Evolutionary conservation across 1,140 invertebrate genomes (phyloP).

Genomic region (Kradibia gibbosae): DNA sequence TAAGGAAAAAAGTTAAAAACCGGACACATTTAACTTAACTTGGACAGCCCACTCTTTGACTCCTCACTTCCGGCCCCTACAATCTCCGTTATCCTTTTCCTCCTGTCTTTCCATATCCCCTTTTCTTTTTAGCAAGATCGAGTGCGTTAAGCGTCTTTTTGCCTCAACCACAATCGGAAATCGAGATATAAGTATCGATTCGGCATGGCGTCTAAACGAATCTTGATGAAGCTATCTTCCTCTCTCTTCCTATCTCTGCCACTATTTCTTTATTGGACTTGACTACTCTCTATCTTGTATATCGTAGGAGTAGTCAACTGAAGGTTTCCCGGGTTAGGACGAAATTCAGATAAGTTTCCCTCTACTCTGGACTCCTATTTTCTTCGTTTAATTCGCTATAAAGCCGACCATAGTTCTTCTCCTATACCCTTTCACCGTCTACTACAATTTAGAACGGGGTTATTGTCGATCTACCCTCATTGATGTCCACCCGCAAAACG

Average conservation of each 20-base stretch:
- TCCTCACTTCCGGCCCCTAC: not conserved
- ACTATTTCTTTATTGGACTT: not conserved
- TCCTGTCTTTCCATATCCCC: not conserved
- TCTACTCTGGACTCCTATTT: slow-evolving; percentile 9
- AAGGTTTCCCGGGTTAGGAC: not conserved
- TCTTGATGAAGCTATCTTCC: not conserved
- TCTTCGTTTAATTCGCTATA: slow-evolving; percentile 8
- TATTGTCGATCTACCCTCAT: slow-evolving; percentile 43
- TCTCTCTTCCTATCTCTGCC: not conserved
- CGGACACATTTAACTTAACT: slow-evolving; percentile 7
- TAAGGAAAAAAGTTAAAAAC: not conserved
- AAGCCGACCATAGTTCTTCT: slow-evolving; percentile 25
- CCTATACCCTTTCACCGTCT: slow-evolving; percentile 14
- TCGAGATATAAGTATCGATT: slow-evolving; percentile 50
- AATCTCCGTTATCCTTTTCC: slow-evolving; percentile 23
- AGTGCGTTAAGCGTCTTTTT: slow-evolving; percentile 20
- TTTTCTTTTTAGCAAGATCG: not conserved
- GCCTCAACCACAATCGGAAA: slow-evolving; percentile 39
- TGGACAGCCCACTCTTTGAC: not conserved
- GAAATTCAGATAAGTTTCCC: slow-evolving; percentile 50
- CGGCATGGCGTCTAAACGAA: not conserved
- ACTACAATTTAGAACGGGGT: slow-evolving; percentile 18
- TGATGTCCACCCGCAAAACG: slow-evolving; percentile 7
- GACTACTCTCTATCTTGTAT: not conserved
- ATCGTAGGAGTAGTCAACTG: not conserved